Evolutionary conservation across 2,113 vertebrate species (phyloP), one percentile per base, ranked within the genome.

Genomic region (Dipodomys merriami): DNA sequence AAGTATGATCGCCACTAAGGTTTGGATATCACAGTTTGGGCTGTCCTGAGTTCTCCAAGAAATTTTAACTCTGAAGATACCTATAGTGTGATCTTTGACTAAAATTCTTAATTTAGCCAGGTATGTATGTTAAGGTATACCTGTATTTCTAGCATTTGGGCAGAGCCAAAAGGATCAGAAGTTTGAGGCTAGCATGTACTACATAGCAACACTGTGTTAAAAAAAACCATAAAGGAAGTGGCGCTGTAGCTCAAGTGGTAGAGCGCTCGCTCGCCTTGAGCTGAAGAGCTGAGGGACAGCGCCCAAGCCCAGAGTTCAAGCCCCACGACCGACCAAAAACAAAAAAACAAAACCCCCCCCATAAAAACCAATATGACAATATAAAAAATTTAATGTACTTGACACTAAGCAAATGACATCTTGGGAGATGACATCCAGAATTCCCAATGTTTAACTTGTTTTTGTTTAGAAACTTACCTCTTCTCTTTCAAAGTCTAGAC

Each of bases 21-120:
- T 91, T 88, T 96, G 79, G 67, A 82, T 12, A 18, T 69, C 18
- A 81, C 2, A 67, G 69, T 44, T 44, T 49, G 83, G 39, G 27
- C 86, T 92, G 80, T 35, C 57, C 76, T 94, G 25, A 62, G 88
- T 57, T 92, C 74, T 88, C 73, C 39, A 96, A 86, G 93, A 94
- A 93, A 81, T 90, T 46, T 19, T 88, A 39, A 86, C 44, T 90
- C 67, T 22, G 20, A 83, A 94, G 15, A 72, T 69, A 18, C 57
- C 89, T 88, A n/a, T n/a, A 68, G 46, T 82, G 62, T 64, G 44
- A 3, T 16, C 33, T 93, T 91, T 76, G 90, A 81, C 77, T 65
- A 35, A 85, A 71, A 86, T 89, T 35, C 44, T 57, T 33, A 90
- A 46, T 27, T 16, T 83, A 60, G 25, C 44, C 12, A 10, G 6